These are phyloP conservation scores for Muricea muricata DNA, from an alignment of 92 coral and sea anemone genomes.

Conservation along the genomic window DNA sequence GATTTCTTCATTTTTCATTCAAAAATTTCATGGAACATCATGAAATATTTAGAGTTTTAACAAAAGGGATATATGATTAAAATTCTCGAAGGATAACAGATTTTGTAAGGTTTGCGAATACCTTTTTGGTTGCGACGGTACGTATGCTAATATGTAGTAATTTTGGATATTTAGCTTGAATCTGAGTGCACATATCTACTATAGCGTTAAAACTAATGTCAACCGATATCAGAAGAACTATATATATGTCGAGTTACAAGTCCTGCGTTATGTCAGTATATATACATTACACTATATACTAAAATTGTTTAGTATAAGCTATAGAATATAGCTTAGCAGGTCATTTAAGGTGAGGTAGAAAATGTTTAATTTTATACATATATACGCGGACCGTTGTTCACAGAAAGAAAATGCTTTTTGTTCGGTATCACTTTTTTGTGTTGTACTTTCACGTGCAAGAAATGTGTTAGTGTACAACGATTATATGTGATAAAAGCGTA, in stretches of 20 bases:
- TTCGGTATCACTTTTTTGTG: no score
- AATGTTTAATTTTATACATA: not conserved
- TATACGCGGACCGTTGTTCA: no score
- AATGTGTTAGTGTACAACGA: not conserved
- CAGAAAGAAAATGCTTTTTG: no score
- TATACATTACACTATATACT: not conserved
- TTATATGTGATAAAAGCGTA: not conserved
- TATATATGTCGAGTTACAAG: no score
- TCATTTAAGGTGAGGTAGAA: not conserved
- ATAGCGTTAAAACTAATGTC: no score
- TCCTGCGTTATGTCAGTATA: not conserved
- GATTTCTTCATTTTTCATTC: not conserved
- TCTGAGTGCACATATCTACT: not conserved
- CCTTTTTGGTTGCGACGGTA: not conserved
- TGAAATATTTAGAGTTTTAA: not conserved
- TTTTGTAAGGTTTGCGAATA: not conserved
- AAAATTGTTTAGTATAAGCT: not conserved
- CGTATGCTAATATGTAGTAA: not conserved
- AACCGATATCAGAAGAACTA: no score
- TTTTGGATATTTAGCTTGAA: not conserved
- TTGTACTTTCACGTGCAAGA: not conserved
- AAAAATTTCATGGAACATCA: not conserved
- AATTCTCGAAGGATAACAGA: not conserved
- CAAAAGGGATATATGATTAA: not conserved
- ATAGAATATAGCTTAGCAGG: not conserved